Evolutionary conservation across 2,113 vertebrate genomes (phyloP).

Genomic region (Mobula birostris): DNA sequence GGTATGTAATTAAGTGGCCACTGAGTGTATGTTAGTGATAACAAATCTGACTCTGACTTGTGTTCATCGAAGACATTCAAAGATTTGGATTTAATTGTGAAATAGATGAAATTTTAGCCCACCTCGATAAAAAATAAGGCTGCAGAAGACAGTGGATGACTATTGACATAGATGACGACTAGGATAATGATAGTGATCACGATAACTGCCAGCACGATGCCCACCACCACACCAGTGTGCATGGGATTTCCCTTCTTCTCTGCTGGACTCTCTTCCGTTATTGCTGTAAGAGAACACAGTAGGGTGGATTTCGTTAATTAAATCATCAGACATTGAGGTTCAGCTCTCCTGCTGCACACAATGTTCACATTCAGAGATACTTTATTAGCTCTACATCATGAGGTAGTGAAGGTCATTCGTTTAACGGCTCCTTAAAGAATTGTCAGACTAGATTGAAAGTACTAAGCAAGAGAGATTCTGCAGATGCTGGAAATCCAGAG

Average conservation of each 20-base stretch:
- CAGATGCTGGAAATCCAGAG: too few species aligned
- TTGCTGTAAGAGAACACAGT: constrained; percentile 44
- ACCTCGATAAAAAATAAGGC: constrained; percentile 90
- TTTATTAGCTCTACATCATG: neutral
- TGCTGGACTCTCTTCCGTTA: constrained; percentile 46
- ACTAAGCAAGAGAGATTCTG: too few species aligned
- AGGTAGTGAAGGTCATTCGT: neutral
- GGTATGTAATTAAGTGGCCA: too few species aligned
- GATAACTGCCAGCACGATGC: constrained; percentile 68
- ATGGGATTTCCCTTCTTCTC: constrained; percentile 50
- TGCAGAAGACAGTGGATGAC: constrained; percentile 70
- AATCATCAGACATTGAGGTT: neutral
- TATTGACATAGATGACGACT: constrained; percentile 76
- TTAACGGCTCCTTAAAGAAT: neutral
- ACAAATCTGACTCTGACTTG: neutral
- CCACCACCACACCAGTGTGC: constrained; percentile 75
- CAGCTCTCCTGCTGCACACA: neutral
- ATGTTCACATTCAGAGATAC: neutral
- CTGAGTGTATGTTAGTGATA: too few species aligned
- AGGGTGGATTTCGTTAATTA: neutral
- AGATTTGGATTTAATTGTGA: neutral
- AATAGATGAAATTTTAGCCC: constrained; percentile 38
- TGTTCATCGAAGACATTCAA: neutral
- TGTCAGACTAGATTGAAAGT: neutral
- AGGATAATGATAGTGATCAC: constrained; percentile 70